phyloP scores from a whole-genome alignment of 2,888 invertebrate genomes.

The Tipula lateralis region DNA sequence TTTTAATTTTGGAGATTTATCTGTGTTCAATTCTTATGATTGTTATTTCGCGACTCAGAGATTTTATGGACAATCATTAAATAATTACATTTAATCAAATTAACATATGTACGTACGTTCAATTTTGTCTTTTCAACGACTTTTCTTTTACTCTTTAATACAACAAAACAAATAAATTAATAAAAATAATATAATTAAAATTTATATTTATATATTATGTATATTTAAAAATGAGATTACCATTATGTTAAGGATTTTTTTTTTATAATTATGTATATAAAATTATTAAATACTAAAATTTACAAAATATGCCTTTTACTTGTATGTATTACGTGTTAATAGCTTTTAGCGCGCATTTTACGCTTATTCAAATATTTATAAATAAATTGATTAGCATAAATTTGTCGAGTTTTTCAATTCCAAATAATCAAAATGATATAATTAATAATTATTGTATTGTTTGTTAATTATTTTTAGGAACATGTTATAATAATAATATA shows the following conservation, averaged over 20 bases:
- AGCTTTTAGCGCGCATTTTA: neutral
- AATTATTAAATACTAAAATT: neutral
- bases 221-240: neutral
- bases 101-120: neutral
- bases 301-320: neutral
- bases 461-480: neutral
- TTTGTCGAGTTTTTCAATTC: neutral
- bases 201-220: neutral
- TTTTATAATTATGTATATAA: neutral
- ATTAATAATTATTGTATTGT: neutral
- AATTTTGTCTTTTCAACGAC: neutral
- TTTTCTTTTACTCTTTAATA: neutral
- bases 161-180: neutral
- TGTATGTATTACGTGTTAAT: neutral
- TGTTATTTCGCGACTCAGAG: neutral
- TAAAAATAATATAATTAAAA: conserved; percentile 5
- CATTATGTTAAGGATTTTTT: neutral
- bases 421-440: neutral
- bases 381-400: neutral
- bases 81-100: neutral
- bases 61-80: neutral
- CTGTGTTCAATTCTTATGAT: neutral
- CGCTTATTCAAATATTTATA: too few species aligned
- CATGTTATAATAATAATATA: neutral
- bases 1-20: neutral